phyloP scores from a whole-genome alignment of 2,888 invertebrate genomes.

The Sympetrum striolatum region DNA sequence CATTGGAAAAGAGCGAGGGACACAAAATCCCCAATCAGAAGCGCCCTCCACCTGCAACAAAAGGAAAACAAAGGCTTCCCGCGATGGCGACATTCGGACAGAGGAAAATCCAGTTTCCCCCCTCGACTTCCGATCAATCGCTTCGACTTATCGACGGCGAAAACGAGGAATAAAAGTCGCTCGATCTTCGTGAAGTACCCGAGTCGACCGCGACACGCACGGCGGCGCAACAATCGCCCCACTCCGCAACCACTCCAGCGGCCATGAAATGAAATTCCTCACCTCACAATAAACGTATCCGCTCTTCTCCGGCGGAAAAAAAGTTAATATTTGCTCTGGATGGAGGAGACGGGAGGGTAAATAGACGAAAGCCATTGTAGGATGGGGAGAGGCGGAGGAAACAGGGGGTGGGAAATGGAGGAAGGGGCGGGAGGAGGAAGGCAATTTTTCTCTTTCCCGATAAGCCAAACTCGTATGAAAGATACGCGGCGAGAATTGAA shows the following conservation, averaged over 20 bases:
- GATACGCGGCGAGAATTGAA: neutral
- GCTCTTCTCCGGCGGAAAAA: neutral
- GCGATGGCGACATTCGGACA: neutral
- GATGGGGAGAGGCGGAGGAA: neutral
- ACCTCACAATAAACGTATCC: neutral
- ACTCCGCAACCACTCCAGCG: neutral
- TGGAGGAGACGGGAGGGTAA: neutral
- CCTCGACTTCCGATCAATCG: neutral
- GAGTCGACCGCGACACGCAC: neutral
- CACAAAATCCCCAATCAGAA: too few relatives aligned
- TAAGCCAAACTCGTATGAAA: neutral
- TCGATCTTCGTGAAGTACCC: neutral
- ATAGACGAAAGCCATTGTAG: neutral
- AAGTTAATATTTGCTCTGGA: neutral
- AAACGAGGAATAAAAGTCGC: neutral
- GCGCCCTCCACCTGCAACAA: too few relatives aligned
- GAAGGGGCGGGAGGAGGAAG: neutral
- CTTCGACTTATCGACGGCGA: neutral
- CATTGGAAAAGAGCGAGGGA: too few relatives aligned
- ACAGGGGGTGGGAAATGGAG: neutral
- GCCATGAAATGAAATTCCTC: neutral
- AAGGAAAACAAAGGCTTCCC: neutral
- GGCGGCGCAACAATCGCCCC: neutral
- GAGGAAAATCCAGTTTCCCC: neutral
- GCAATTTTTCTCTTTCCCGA: neutral